Percentiles rank a stretch among this genome's conserved stretches.
Evolutionary conservation across 2,888 invertebrate species (phyloP).

Genomic region (Cantharis rustica): DNA sequence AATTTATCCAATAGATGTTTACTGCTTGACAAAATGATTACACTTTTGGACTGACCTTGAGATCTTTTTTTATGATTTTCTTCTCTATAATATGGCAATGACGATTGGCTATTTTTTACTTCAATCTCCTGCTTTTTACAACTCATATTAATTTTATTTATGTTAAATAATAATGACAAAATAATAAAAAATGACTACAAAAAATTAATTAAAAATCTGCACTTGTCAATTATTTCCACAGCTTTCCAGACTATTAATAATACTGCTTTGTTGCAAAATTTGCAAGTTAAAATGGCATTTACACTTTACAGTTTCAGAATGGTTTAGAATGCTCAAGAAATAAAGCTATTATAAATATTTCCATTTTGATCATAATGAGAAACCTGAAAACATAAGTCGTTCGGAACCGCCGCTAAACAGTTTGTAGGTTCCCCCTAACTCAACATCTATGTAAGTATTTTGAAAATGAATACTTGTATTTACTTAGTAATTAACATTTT

Average conservation of each 20-base stretch:
- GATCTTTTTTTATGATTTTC: not conserved
- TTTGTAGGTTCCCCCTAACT: too few relatives aligned
- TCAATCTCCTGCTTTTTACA: not conserved
- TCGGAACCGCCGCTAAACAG: too few relatives aligned
- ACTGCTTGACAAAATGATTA: not conserved
- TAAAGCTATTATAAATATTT: too few relatives aligned
- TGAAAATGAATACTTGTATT: too few relatives aligned
- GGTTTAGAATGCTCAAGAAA: too few relatives aligned
- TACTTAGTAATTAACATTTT: too few relatives aligned
- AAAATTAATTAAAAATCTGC: not conserved
- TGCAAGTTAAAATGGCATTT: too few relatives aligned
- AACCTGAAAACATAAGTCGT: too few relatives aligned
- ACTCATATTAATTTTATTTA: not conserved
- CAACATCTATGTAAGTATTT: too few relatives aligned
- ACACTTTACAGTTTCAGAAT: too few relatives aligned
- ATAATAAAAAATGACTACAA: not conserved
- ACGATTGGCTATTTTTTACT: not conserved
- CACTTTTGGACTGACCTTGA: not conserved
- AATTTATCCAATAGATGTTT: not conserved
- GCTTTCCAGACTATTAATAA: not conserved
- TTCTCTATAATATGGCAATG: not conserved
- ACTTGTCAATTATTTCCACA: not conserved
- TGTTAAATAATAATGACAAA: not conserved
- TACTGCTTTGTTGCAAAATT: too few relatives aligned
- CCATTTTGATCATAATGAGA: too few relatives aligned